Conservation (phyloP, 2,113 vertebrate species). For the Hemiscyllium ocellatum region DNA sequence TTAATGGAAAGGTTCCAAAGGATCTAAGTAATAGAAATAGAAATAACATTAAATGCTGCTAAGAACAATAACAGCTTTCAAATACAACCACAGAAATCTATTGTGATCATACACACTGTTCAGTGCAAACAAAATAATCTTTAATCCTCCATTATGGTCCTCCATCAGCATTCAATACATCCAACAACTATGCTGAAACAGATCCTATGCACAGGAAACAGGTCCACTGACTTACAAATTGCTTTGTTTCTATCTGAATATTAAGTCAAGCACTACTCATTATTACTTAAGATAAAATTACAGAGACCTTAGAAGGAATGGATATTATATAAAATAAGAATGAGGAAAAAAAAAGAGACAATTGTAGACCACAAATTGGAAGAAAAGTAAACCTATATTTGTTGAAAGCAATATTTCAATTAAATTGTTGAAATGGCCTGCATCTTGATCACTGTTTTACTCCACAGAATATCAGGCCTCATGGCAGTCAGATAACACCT, state of each 20-base stretch:
- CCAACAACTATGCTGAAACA: background rate
- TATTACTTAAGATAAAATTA: background rate
- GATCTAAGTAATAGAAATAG: background rate
- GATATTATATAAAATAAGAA: background rate
- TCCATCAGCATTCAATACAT: background rate
- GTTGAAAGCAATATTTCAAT: background rate
- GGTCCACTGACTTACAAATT: background rate
- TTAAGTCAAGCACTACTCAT: background rate
- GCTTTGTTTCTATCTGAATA: background rate
- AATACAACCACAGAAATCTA: background rate
- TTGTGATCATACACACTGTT: background rate
- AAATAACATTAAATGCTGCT: background rate
- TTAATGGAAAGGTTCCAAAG: background rate
- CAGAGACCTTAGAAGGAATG: background rate
- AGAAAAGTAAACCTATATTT: background rate
- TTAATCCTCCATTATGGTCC: background rate
- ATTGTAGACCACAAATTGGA: background rate
- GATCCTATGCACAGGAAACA: background rate
- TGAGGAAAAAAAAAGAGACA: background rate
- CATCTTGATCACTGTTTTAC: background rate
- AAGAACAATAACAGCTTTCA: background rate
- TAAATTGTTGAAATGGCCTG: background rate
- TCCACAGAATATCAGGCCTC: background rate
- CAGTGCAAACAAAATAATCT: background rate
- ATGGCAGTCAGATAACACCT: background rate